A percentile compares a stretch with the other conserved stretches of the same genome.
These are phyloP conservation scores for Atractosteus spatula DNA, from an alignment of 2,113 vertebrate species.

Conservation along the genomic window DNA sequence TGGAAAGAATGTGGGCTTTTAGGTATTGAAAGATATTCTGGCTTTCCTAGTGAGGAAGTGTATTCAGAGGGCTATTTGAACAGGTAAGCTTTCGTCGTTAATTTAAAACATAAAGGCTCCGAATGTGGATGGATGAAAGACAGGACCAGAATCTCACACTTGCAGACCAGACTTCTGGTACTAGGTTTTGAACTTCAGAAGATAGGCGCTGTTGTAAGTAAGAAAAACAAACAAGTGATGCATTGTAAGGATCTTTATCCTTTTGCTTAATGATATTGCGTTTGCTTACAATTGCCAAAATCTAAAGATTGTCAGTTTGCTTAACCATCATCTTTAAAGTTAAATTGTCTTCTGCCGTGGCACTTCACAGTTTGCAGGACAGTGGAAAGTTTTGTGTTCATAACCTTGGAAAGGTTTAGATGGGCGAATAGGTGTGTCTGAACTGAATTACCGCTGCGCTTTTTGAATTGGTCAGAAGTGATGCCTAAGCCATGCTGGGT, in stretches of 20 bases:
- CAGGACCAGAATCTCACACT: too few species aligned
- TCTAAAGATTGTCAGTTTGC: too few species aligned
- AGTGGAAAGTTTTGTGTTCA: slow-evolving; percentile 14
- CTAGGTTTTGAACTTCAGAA: too few species aligned
- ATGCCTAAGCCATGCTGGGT: too few species aligned
- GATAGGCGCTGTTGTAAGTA: too few species aligned
- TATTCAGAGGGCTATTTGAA: slow-evolving; percentile 39
- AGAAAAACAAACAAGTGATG: too few species aligned
- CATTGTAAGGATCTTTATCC: too few species aligned
- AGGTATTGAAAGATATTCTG: slow-evolving; percentile 44
- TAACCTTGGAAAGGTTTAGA: slow-evolving; percentile 18
- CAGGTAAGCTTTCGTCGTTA: slow-evolving; percentile 40
- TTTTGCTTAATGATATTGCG: too few species aligned
- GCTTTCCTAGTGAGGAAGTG: slow-evolving; percentile 38
- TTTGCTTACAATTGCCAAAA: too few species aligned
- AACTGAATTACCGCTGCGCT: not conserved
- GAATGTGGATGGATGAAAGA: too few species aligned
- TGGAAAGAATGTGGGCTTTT: slow-evolving; percentile 53
- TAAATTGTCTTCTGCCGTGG: slow-evolving; percentile 33
- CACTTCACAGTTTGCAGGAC: slow-evolving; percentile 31
- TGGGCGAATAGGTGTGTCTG: not conserved
- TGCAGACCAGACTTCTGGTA: too few species aligned
- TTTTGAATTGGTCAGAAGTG: too few species aligned
- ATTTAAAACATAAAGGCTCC: slow-evolving; percentile 1
- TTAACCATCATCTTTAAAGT: slow-evolving; percentile 15